Evolutionary conservation across 1,140 invertebrate genomes (phyloP).

Genomic region (Halyomorpha halys): DNA sequence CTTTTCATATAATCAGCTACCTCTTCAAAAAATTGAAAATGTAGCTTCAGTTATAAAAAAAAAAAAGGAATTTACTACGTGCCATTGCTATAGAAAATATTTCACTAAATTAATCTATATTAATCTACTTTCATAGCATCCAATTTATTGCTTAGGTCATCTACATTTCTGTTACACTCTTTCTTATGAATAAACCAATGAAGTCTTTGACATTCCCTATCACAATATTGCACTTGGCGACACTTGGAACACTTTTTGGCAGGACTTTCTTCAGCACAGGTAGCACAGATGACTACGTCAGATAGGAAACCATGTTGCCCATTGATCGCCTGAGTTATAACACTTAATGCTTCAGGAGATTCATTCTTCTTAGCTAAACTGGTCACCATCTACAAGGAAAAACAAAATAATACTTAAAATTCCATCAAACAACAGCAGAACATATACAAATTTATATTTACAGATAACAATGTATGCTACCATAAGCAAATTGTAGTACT

Average conservation of each 20-base stretch:
- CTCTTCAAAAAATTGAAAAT: too few species aligned
- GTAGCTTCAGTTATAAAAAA: too few species aligned
- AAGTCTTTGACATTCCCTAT: conserved; percentile 82
- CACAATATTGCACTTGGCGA: conserved; percentile 87
- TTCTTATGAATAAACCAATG: conserved; percentile 97
- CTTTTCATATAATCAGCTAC: too few species aligned
- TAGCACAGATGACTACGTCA: conserved; percentile 60
- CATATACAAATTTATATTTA: too few species aligned
- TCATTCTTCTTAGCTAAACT: conserved; percentile 59
- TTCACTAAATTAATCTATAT: neutral
- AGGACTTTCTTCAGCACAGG: conserved; percentile 81
- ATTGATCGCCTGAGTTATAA: conserved; percentile 78
- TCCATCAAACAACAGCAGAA: too few species aligned
- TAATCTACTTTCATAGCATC: conserved; percentile 2
- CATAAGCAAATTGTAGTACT: too few species aligned
- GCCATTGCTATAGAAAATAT: too few species aligned
- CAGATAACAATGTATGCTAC: too few species aligned
- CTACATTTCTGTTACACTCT: conserved; percentile 41
- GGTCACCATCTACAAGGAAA: conserved; percentile 48
- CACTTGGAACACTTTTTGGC: conserved; percentile 92
- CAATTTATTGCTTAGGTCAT: neutral
- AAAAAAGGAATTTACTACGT: too few species aligned
- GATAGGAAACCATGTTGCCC: conserved; percentile 65
- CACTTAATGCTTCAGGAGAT: conserved; percentile 45
- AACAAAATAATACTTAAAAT: neutral